Conservation (phyloP, 2,113 vertebrate genomes). For the Penelope pileata region DNA sequence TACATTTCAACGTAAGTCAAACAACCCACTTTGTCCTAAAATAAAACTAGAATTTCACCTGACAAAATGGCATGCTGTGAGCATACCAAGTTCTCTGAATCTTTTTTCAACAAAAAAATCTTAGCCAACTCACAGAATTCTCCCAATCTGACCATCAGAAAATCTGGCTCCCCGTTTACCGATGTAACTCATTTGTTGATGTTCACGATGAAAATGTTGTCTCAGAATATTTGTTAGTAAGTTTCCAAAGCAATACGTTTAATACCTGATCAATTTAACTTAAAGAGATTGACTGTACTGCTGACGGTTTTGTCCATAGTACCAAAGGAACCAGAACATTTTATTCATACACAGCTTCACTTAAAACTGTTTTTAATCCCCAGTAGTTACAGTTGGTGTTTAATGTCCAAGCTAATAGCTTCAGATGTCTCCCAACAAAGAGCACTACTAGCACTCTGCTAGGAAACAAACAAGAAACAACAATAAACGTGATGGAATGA, state of each 20-base stretch:
- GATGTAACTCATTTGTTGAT: background rate
- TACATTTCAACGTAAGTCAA: background rate
- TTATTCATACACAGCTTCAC: background rate
- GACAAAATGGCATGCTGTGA: background rate
- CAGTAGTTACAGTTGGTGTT: background rate
- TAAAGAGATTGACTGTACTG: background rate
- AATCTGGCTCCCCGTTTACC: background rate
- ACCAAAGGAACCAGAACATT: background rate
- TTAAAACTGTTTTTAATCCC: slow-evolving; percentile 14
- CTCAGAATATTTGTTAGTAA: background rate
- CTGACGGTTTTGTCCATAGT: background rate
- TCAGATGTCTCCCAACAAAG: background rate
- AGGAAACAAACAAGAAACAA: background rate
- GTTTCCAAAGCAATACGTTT: background rate
- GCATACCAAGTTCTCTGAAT: background rate
- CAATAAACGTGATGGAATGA: background rate
- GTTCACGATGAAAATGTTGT: background rate
- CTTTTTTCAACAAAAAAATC: background rate
- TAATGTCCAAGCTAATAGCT: slow-evolving; percentile 18
- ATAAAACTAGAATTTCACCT: background rate
- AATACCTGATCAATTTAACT: background rate
- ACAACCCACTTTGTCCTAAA: background rate
- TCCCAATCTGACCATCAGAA: background rate
- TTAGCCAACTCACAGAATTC: background rate
- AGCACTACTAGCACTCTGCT: background rate